A percentile compares a stretch with the other conserved stretches of the same genome.
Conservation (phyloP, 2,888 invertebrate species). For the Metopia argyrocephala region DNA sequence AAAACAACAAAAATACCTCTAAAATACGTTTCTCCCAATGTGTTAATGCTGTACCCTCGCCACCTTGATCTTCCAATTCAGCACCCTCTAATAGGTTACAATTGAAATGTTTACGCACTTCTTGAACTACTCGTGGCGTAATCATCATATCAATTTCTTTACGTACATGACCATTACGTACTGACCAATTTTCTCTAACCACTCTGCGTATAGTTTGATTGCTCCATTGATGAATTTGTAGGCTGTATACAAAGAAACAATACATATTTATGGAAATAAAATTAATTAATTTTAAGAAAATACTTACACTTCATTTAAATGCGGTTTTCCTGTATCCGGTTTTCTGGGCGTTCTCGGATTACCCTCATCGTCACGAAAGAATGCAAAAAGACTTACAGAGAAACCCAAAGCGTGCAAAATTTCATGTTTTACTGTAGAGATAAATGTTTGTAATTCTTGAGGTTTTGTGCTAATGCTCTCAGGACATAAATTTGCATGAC, state of each 20-base stretch:
- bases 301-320: slow-evolving; percentile 90
- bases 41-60: slow-evolving; percentile 96
- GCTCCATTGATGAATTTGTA: slow-evolving; percentile 97
- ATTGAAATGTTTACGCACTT: slow-evolving; percentile 92
- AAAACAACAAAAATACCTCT: slow-evolving; percentile 83
- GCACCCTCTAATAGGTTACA: slow-evolving; percentile 94
- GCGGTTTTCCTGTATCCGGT: slow-evolving; percentile 92
- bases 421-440: slow-evolving; percentile 99
- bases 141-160: slow-evolving; percentile 92
- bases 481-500: slow-evolving; percentile 99
- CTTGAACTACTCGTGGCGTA: slow-evolving; percentile 92
- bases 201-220: slow-evolving; percentile 90
- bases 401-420: slow-evolving; percentile 98
- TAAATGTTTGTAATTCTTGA: slow-evolving; percentile 92
- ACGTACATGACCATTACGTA: slow-evolving; percentile 86
- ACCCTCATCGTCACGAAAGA: slow-evolving; percentile 91
- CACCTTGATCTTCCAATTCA: slow-evolving; percentile 98
- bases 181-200: slow-evolving; percentile 86
- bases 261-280: not conserved
- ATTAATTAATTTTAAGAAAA: not conserved
- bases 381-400: slow-evolving; percentile 97
- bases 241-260: too few relatives aligned
- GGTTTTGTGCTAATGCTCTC: slow-evolving; percentile 93
- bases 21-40: slow-evolving; percentile 99
- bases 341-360: slow-evolving; percentile 90